Conservation (phyloP, 1,140 invertebrate genomes). For the Augochlora pura region DNA sequence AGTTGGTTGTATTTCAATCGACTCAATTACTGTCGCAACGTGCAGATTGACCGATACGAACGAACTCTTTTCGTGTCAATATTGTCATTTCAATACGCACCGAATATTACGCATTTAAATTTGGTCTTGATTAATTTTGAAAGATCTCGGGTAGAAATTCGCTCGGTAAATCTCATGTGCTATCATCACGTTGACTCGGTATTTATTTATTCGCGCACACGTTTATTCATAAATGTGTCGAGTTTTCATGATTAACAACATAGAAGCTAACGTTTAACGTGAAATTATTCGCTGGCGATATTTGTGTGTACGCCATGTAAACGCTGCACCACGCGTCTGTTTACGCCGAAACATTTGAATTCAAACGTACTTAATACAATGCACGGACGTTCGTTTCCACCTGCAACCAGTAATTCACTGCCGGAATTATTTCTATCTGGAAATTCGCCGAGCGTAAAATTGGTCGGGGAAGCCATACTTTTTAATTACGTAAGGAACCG, state of each 20-base stretch:
- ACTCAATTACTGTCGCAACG: not conserved
- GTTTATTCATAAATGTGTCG: not conserved
- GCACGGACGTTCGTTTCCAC: not conserved
- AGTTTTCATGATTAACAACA: not conserved
- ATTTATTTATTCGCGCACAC: not conserved
- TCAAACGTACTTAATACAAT: not conserved
- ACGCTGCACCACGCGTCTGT: not conserved
- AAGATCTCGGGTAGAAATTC: not conserved
- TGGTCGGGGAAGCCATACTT: constrained; percentile 10
- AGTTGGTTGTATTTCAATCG: not conserved
- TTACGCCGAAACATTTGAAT: not conserved
- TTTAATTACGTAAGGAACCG: constrained; percentile 31
- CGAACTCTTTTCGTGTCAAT: not conserved
- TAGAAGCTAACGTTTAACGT: not conserved
- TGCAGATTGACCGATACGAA: too few species aligned
- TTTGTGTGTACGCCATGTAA: not conserved
- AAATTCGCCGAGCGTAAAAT: constrained; percentile 24
- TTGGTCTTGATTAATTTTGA: not conserved
- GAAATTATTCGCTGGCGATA: not conserved
- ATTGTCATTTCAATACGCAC: too few species aligned
- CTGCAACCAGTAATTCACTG: not conserved
- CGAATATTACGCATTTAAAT: too few species aligned
- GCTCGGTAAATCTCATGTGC: not conserved
- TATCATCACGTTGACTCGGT: not conserved
- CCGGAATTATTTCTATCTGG: not conserved